phyloP scores from a whole-genome alignment of 2,888 invertebrate species.

The Bedellia somnulentella region DNA sequence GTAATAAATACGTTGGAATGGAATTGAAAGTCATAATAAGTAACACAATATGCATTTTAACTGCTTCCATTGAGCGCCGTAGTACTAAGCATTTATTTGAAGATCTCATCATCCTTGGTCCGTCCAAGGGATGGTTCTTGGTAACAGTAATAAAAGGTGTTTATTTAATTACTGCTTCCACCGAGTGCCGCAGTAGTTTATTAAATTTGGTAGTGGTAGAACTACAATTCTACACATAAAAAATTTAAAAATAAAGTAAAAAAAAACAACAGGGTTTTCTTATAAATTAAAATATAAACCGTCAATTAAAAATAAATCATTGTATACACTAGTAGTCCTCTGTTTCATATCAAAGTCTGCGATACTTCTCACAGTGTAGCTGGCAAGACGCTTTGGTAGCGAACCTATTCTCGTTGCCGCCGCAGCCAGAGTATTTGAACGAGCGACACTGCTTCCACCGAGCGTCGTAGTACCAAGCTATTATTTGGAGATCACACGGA shows the following conservation, averaged over 20 bases:
- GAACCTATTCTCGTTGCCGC: slow-evolving; percentile 45
- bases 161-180: too few relatives aligned
- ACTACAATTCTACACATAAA: too few relatives aligned
- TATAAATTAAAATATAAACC: too few relatives aligned
- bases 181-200: too few relatives aligned
- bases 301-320: too few relatives aligned
- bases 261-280: too few relatives aligned
- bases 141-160: slow-evolving; percentile 44
- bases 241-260: too few relatives aligned
- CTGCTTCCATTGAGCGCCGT: slow-evolving; percentile 29
- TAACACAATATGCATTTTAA: too few relatives aligned
- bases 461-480: slow-evolving; percentile 39
- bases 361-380: slow-evolving; percentile 22
- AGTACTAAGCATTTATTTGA: slow-evolving; percentile 32
- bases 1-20: too few relatives aligned
- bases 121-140: slow-evolving; percentile 37
- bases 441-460: slow-evolving; percentile 34
- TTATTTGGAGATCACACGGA: slow-evolving; percentile 23
- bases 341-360: slow-evolving; percentile 18
- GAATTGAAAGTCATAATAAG: too few relatives aligned
- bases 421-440: slow-evolving; percentile 48
- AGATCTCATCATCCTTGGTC: too few relatives aligned
- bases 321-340: too few relatives aligned
- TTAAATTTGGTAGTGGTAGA: slow-evolving; percentile 35
- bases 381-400: slow-evolving; percentile 19